phyloP scores from a whole-genome alignment of 2,888 invertebrate genomes.

The Protophormia terraenovae region DNA sequence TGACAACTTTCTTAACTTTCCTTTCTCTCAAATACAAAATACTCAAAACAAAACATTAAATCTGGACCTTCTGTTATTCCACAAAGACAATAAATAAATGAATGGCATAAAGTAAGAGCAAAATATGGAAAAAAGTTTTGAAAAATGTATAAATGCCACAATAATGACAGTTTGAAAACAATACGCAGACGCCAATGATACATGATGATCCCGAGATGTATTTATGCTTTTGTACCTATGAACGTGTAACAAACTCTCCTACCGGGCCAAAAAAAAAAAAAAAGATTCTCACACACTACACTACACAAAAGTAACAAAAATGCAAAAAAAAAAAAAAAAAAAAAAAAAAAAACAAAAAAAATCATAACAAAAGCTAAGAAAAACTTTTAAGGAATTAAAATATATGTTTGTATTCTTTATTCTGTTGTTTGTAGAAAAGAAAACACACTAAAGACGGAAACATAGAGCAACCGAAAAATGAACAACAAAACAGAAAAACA shows the following conservation, averaged over 20 bases:
- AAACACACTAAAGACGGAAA: background rate
- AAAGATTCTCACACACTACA: constrained; percentile 48
- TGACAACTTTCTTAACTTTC: constrained; percentile 48
- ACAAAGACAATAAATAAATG: background rate
- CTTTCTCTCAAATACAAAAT: background rate
- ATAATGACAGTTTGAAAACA: constrained; percentile 76
- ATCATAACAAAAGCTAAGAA: constrained; percentile 28
- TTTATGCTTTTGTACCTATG: background rate
- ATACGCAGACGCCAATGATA: constrained; percentile 73
- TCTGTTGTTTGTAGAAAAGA: constrained; percentile 36
- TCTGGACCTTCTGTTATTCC: background rate
- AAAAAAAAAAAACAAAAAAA: constrained; percentile 7
- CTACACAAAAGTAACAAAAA: too few relatives aligned
- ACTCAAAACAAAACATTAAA: constrained; percentile 37
- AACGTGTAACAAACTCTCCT: constrained; percentile 32
- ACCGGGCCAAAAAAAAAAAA: constrained; percentile 16
- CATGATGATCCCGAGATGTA: constrained; percentile 40
- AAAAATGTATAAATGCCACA: constrained; percentile 73
- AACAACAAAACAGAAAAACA: constrained; percentile 4
- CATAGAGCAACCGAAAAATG: constrained; percentile 23
- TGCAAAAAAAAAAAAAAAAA: too few relatives aligned
- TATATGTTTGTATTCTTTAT: constrained; percentile 54
- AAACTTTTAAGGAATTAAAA: constrained; percentile 51
- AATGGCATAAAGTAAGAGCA: background rate
- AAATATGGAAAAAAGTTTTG: constrained; percentile 55